Conservation (phyloP, 30 jellyfish, hydroid and myxozoan genomes). For the Mastigias papua region DNA sequence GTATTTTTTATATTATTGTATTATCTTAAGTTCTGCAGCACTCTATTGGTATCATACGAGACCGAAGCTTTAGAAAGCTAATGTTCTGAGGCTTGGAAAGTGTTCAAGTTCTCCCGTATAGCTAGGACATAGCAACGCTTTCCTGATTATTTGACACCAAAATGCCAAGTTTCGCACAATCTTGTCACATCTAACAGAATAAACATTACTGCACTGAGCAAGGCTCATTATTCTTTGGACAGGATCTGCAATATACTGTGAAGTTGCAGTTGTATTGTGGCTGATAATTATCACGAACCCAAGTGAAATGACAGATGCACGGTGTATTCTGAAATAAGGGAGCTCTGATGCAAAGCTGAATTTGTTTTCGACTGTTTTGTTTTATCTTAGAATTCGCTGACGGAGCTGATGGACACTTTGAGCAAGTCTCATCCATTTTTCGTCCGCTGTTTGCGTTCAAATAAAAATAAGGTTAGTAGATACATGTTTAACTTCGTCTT, state of each 20-base stretch:
- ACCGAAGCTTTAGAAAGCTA: too few species aligned
- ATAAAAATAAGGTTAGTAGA: conserved; percentile 81
- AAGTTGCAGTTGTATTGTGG: neutral
- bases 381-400: conserved; percentile 79
- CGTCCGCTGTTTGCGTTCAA: conserved; percentile 94
- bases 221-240: neutral
- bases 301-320: neutral
- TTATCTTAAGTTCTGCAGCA: too few species aligned
- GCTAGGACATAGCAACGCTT: neutral
- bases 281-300: neutral
- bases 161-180: neutral
- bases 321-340: neutral
- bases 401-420: conserved; percentile 96
- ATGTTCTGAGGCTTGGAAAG: too few species aligned
- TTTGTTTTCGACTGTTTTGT: neutral
- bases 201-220: neutral
- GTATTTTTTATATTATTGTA: too few species aligned
- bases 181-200: neutral
- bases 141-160: neutral
- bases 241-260: neutral
- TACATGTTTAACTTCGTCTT: too few species aligned
- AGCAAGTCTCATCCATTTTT: conserved; percentile 96
- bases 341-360: neutral
- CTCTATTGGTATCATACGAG: too few species aligned
- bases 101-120: too few species aligned